Evolutionary conservation across 2,888 invertebrate genomes (phyloP).

Genomic region (Muschampia plurimacula): DNA sequence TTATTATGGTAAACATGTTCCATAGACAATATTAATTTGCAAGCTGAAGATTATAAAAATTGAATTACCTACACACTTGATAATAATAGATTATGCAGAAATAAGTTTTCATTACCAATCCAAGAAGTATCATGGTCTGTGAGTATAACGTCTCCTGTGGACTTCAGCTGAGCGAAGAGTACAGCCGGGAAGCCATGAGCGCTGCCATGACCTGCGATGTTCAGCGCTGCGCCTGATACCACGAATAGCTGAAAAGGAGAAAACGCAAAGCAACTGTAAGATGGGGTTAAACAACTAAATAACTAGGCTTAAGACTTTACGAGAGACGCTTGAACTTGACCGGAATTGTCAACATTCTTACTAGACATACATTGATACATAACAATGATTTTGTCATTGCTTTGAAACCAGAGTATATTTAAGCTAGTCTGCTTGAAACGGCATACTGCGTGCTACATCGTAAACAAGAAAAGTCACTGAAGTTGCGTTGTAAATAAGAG

Average conservation of each 20-base stretch:
- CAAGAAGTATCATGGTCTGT: slow-evolving; percentile 80
- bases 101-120: slow-evolving; percentile 62
- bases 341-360: too few species aligned
- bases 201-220: slow-evolving; percentile 79
- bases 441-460: too few species aligned
- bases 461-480: too few species aligned
- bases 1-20: too few species aligned
- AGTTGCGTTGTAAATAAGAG: too few species aligned
- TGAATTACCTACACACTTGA: background rate
- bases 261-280: slow-evolving; percentile 41
- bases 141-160: slow-evolving; percentile 64
- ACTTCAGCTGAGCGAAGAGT: slow-evolving; percentile 71
- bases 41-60: too few species aligned
- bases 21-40: too few species aligned
- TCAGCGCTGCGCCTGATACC: slow-evolving; percentile 77
- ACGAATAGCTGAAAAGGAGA: slow-evolving; percentile 72
- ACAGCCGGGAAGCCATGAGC: slow-evolving; percentile 79
- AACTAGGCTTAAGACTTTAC: background rate
- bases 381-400: too few species aligned
- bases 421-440: too few species aligned
- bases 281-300: background rate
- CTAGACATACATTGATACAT: too few species aligned
- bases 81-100: background rate
- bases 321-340: too few species aligned
- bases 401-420: too few species aligned